Evolutionary conservation across 2,113 vertebrate species (phyloP).

Genomic region (Ophiodon elongatus): DNA sequence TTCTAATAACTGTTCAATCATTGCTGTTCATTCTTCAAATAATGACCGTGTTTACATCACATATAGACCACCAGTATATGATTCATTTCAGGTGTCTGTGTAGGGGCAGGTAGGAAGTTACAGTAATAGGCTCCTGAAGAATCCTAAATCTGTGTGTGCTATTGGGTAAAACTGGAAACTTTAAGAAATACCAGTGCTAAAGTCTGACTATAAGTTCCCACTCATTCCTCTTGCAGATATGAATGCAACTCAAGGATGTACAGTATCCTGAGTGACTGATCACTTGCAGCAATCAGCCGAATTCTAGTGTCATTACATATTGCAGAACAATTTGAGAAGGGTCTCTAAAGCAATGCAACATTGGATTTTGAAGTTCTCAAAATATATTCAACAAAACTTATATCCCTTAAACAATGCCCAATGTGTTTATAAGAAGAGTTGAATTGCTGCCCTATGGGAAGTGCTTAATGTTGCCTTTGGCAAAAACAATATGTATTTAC

Average conservation of each 20-base stretch:
- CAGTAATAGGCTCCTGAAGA: neutral
- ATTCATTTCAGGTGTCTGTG: constrained; percentile 5
- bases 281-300: neutral
- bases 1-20: neutral
- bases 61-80: neutral
- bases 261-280: neutral
- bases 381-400: neutral
- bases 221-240: constrained; percentile 10
- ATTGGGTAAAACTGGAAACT: neutral
- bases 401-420: neutral
- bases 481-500: neutral
- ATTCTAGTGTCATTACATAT: neutral
- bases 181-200: neutral
- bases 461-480: neutral
- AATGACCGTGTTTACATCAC: neutral
- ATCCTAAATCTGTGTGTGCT: neutral
- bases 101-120: neutral
- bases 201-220: neutral
- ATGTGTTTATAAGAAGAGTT: neutral
- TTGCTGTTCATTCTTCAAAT: constrained; percentile 7
- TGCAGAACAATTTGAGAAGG: neutral
- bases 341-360: neutral
- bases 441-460: neutral
- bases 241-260: constrained; percentile 4
- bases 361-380: neutral